These are phyloP conservation scores for Heliothis subflexa DNA, from an alignment of 1,140 invertebrate species.

Conservation along the genomic window DNA sequence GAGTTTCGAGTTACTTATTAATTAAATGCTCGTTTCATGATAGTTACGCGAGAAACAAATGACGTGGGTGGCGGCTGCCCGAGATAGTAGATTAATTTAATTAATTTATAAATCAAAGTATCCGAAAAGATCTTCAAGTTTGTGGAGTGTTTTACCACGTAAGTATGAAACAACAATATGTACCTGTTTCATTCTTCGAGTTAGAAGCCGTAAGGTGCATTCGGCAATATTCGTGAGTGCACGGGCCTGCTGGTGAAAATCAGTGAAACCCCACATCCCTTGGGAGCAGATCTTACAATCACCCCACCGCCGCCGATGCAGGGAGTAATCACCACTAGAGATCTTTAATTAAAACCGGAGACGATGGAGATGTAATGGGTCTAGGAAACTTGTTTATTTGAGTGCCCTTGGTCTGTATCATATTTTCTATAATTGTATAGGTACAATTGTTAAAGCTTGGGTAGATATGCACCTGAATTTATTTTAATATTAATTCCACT, in stretches of 20 bases:
- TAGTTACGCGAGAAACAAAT: background rate
- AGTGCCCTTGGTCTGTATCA: background rate
- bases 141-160: too few relatives aligned
- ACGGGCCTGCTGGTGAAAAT: conserved; percentile 13
- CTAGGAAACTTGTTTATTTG: background rate
- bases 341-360: conserved; percentile 46
- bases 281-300: conserved; percentile 22
- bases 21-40: background rate
- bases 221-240: conserved; percentile 28
- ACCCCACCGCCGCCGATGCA: conserved; percentile 25
- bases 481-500: too few relatives aligned
- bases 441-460: too few relatives aligned
- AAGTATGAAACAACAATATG: conserved; percentile 5
- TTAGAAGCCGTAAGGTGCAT: background rate
- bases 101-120: background rate
- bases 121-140: background rate
- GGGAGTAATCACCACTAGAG: conserved; percentile 25
- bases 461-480: too few relatives aligned
- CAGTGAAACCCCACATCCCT: conserved; percentile 15
- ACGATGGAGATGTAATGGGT: background rate
- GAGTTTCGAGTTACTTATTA: background rate
- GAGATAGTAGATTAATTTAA: background rate
- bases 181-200: background rate
- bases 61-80: too few relatives aligned
- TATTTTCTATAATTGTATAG: too few relatives aligned